These are phyloP conservation scores for Squalus acanthias DNA, from an alignment of 2,797 vertebrate species.

Conservation along the genomic window DNA sequence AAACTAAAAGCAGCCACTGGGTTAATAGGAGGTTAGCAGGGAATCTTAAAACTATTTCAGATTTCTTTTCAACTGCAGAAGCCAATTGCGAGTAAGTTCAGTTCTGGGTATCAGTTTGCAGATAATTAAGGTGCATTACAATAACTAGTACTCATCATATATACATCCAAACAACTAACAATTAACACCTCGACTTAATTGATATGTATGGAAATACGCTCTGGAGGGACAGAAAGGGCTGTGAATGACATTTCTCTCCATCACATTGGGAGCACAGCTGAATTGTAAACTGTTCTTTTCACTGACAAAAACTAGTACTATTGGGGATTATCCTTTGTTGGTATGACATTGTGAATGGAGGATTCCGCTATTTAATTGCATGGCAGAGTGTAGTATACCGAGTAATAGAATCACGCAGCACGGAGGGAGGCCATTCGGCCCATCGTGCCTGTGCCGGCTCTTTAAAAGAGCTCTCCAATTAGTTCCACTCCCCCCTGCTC, in stretches of 20 bases:
- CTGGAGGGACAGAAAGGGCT: slow-evolving; percentile 3
- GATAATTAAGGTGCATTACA: neutral
- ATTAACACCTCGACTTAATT: slow-evolving; percentile 9
- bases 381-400: neutral
- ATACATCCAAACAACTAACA: slow-evolving; percentile 11
- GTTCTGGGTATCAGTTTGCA: neutral
- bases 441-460: neutral
- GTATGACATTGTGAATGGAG: neutral
- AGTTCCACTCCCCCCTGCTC: neutral
- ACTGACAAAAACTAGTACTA: neutral
- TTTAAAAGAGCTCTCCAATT: neutral
- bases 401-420: neutral
- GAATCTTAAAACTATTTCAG: neutral
- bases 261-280: neutral
- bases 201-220: neutral
- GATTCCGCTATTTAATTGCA: neutral
- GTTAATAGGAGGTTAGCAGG: neutral
- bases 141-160: neutral
- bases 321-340: neutral
- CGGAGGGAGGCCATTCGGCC: neutral
- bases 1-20: neutral
- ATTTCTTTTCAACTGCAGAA: neutral
- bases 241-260: neutral
- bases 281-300: neutral
- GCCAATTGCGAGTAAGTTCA: neutral